These are phyloP conservation scores for Andrena bicolor DNA, from an alignment of 2,888 invertebrate genomes.

Conservation along the genomic window DNA sequence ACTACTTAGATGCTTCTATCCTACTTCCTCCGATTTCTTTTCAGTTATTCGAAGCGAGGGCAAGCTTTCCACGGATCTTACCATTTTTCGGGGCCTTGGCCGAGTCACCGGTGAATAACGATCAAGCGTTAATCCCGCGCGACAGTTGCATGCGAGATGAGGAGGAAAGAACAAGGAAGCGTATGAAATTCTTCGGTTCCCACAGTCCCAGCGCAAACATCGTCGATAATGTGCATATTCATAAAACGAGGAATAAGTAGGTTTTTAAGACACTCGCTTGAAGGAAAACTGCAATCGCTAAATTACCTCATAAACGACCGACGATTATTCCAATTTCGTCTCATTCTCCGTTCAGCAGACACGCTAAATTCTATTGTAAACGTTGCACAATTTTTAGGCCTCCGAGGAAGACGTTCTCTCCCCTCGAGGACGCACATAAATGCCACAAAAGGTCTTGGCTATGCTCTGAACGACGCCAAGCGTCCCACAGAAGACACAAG, in stretches of 20 bases:
- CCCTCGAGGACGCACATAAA: not conserved
- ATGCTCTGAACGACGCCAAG: not conserved
- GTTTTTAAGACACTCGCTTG: not conserved
- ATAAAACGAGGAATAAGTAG: constrained; percentile 13
- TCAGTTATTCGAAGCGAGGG: constrained; percentile 5
- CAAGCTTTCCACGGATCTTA: not conserved
- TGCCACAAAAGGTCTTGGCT: constrained; percentile 5
- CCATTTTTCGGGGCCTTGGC: not conserved
- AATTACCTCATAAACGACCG: not conserved
- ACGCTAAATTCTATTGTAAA: not conserved
- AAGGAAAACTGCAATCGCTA: constrained; percentile 24
- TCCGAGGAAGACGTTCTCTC: not conserved
- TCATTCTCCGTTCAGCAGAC: not conserved
- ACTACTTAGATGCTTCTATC: constrained; percentile 11
- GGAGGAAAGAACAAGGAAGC: constrained; percentile 8
- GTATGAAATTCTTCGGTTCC: not conserved
- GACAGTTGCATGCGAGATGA: not conserved
- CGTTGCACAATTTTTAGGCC: not conserved
- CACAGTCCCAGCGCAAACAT: not conserved
- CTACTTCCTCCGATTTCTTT: constrained; percentile 30
- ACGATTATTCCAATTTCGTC: not conserved
- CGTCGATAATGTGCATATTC: constrained; percentile 7
- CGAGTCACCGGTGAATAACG: not conserved
- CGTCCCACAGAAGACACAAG: not conserved
- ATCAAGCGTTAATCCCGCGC: not conserved